phyloP scores from a whole-genome alignment of 2,888 invertebrate species.

The Noctuana brunneofusca region DNA sequence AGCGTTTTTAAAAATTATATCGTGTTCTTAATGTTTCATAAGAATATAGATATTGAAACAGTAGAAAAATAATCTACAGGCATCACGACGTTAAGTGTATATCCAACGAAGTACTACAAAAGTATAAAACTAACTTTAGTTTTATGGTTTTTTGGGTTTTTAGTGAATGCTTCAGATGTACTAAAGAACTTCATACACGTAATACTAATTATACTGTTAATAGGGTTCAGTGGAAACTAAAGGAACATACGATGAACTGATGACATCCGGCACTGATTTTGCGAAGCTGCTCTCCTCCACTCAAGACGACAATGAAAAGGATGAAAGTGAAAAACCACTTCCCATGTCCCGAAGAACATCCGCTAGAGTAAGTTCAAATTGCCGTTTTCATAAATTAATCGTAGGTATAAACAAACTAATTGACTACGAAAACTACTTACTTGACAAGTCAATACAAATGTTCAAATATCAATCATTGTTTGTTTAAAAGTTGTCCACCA shows the following conservation, averaged over 20 bases:
- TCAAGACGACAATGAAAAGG: slow-evolving; percentile 70
- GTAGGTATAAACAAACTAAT: neutral
- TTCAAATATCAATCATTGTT: neutral
- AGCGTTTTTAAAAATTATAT: slow-evolving; percentile 32
- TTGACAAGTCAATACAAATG: neutral
- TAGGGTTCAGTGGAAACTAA: slow-evolving; percentile 82
- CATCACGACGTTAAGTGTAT: too few species aligned
- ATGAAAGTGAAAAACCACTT: slow-evolving; percentile 59
- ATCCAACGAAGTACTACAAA: too few species aligned
- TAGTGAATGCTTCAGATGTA: too few species aligned
- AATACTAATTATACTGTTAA: too few species aligned
- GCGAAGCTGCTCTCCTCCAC: slow-evolving; percentile 80
- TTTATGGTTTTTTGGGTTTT: too few species aligned
- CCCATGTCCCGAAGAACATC: slow-evolving; percentile 70
- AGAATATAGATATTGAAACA: too few species aligned
- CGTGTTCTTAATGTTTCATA: neutral
- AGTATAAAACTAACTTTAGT: too few species aligned
- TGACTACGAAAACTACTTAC: too few species aligned
- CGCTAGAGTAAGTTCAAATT: slow-evolving; percentile 59
- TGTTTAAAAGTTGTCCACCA: slow-evolving; percentile 66
- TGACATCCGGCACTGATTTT: slow-evolving; percentile 83
- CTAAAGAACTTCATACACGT: too few species aligned
- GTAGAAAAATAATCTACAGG: too few species aligned
- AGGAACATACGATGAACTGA: slow-evolving; percentile 83
- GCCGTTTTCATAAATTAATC: neutral